Evolutionary conservation across 2,797 vertebrate species (phyloP), one percentile per base, ranked within the genome.

Genomic region (Sebastes hopkinsi): DNA sequence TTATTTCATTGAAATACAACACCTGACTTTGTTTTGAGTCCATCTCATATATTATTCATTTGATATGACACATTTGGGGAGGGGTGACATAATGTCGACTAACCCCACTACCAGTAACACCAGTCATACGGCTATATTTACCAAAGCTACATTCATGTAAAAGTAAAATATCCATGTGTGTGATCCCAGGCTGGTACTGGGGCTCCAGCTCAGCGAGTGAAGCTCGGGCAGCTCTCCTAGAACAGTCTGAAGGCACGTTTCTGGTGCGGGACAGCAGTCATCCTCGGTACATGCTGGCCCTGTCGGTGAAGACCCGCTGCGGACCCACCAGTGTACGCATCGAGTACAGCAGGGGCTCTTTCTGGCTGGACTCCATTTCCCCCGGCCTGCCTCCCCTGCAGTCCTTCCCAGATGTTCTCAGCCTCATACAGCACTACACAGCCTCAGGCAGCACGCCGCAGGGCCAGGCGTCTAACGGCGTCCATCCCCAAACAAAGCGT

Each of bases 291-390:
- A 95, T 99, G 89, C 96, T 99, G 91, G 97, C 98, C 0, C 95
- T 99, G 72, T 99, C 98, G 0, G 96, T 99, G 83, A 97, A 97
- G 93, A 99, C 98, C 3, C 95, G 96, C 56, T 95, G 96, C 1
- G 98, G 98, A 23, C 97, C 98, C 58, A 99, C 98, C 81, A 99
- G 97, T 0, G 96, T 99, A 10, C 97, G 98, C 69, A 97, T 99
- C 0, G 96, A 98, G 78, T 99, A 98, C 61, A 90, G 95, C 0
- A 94, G 95, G 84, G 96, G 97, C 75, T 95, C 91, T 72, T 99
- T 98, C 94, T 96, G 97, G 59, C 94, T 99, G 65, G 97, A 99
- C 93, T 98, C 97, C 38, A 96, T 96, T 86, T 97, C 95, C 80
- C 87, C 97, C 29, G 92, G 94, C 73, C 94, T 96, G 61, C 96